Percentiles rank a stretch among this genome's conserved stretches.
These are phyloP conservation scores for Zaprionus davidi DNA, from an alignment of 1,140 invertebrate genomes.

Conservation along the genomic window DNA sequence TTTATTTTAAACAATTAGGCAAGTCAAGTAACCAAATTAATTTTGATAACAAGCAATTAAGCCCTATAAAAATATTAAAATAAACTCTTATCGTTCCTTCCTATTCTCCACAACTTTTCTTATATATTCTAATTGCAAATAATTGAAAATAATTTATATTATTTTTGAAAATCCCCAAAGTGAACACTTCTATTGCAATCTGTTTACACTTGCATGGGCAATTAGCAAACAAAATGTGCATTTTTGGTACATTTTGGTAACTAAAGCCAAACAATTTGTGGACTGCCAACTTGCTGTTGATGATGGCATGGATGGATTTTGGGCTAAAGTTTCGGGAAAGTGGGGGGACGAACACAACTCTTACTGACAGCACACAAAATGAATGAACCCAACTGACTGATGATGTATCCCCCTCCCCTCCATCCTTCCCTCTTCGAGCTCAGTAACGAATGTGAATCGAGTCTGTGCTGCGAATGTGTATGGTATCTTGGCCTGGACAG, in stretches of 20 bases:
- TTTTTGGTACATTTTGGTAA: slow-evolving; percentile 11
- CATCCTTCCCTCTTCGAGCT: background rate
- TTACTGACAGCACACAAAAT: slow-evolving; percentile 41
- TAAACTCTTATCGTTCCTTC: too few species aligned
- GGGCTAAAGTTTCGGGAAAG: slow-evolving; percentile 12
- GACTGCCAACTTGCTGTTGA: slow-evolving; percentile 26
- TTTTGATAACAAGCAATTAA: too few species aligned
- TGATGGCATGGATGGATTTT: slow-evolving; percentile 29
- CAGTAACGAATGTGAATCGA: background rate
- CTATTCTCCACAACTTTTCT: too few species aligned
- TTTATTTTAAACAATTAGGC: too few species aligned
- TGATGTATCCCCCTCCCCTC: slow-evolving; percentile 7
- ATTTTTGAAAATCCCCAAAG: background rate
- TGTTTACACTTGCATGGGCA: slow-evolving; percentile 5
- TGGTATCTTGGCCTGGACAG: slow-evolving; percentile 4
- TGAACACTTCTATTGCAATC: background rate
- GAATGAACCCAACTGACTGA: slow-evolving; percentile 28
- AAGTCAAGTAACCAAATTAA: too few species aligned
- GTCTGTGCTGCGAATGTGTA: slow-evolving; percentile 3
- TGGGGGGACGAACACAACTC: background rate
- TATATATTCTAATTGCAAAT: background rate
- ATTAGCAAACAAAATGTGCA: slow-evolving; percentile 40
- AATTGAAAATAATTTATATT: background rate
- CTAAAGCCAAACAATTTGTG: slow-evolving; percentile 35
- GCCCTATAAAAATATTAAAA: too few species aligned